Evolutionary conservation across 2,888 invertebrate genomes (phyloP).

Genomic region (Tipula unca): DNA sequence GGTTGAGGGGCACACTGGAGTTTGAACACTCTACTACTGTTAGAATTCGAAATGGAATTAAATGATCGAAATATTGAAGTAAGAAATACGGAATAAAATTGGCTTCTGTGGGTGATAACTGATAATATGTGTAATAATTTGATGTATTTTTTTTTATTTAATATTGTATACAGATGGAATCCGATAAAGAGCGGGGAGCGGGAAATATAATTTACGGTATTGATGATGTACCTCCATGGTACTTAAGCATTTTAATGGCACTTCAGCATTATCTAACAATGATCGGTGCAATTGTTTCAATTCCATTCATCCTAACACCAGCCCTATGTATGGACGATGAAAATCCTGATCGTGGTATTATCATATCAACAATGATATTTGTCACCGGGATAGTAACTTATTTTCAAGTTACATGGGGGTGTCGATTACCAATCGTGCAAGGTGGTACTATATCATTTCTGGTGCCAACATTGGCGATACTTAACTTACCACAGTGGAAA

Average conservation of each 20-base stretch:
- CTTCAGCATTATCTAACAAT: constrained; percentile 78
- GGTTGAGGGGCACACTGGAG: neutral
- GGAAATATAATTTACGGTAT: constrained; percentile 59
- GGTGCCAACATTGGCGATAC: constrained; percentile 67
- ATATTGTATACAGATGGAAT: neutral
- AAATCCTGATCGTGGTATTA: constrained; percentile 63
- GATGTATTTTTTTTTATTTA: neutral
- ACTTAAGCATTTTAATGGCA: constrained; percentile 71
- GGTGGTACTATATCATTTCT: constrained; percentile 74
- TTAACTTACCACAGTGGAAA: constrained; percentile 60
- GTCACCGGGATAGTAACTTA: constrained; percentile 71
- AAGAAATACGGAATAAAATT: neutral
- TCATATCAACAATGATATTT: constrained; percentile 76
- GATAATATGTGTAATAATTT: neutral
- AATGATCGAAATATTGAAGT: neutral
- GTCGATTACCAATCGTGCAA: constrained; percentile 65
- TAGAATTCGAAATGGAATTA: neutral
- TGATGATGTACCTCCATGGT: constrained; percentile 77
- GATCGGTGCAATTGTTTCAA: constrained; percentile 76
- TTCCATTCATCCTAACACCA: constrained; percentile 73
- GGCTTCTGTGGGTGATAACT: neutral
- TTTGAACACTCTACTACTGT: neutral
- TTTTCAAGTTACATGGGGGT: constrained; percentile 64
- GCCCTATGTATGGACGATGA: constrained; percentile 69
- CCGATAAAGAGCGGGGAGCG: constrained; percentile 23